Base-by-base conservation (phyloP, 35 echinoderm and acorn worm species). In the Apostichopus californicus region DNA sequence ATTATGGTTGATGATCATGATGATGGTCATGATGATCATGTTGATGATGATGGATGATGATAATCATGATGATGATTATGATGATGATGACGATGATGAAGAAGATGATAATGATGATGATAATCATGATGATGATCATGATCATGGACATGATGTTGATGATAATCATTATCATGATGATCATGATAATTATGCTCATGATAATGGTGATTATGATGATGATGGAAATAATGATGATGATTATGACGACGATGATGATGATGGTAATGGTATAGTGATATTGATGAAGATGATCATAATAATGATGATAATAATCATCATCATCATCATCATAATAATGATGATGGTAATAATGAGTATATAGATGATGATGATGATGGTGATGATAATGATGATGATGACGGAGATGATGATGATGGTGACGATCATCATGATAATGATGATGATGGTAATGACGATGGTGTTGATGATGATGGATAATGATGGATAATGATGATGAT, bases 241-340 rank as follows among this genome's bases (percentile, higher is more conserved):
- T 60, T 6, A 60, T 11, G 57, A 11, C 11, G 17, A 73, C 5
- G 71, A 73, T 73, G 22, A 57, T 54, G 12, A 18, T 83, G 80
- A 83, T 83, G 80, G 26, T 83, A 24, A 83, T 83, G 17, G 57
- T 83, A 83, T 73, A 6, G 20, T 73, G 71, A n/a, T 73, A 2
- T 24, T 73, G 71, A 73, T 28, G 26, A 28, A 28, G 26, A 28
- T 28, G 1, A 28, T 28, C 26, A 28, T 28, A 80, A 28, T 28
- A 28, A 28, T 28, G 26, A 28, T 28, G 26, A 28, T 28, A 28
- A 28, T 28, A 28, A 28, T 28, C 0, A 28, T 28, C 0, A 28
- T 28, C 26, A 28, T 28, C 26, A 28, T 28, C 26, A 28, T 28
- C 26, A 28, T 28, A 28, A 28, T 28, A 28, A 28, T 28, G 26